Conservation (phyloP, 1,140 invertebrate genomes). For the Periplaneta americana region DNA sequence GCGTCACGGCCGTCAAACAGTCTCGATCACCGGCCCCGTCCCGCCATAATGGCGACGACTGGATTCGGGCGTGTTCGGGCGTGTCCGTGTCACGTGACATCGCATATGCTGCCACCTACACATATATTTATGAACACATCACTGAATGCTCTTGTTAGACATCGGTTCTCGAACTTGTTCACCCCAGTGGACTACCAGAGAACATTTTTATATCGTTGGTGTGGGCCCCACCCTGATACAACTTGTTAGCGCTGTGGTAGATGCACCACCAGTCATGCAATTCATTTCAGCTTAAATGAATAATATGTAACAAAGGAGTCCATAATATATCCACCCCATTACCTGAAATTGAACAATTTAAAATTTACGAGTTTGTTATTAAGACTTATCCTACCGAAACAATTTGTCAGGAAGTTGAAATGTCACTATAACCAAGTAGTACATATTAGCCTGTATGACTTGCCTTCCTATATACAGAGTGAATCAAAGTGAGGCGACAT, state of each 20-base stretch:
- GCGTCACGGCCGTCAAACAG: neutral
- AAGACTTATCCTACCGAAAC: too few relatives aligned
- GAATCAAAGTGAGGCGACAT: too few relatives aligned
- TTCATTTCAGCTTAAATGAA: neutral
- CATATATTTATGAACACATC: neutral
- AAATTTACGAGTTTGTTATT: too few relatives aligned
- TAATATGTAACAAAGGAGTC: neutral
- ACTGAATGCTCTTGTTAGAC: neutral
- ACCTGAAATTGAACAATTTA: too few relatives aligned
- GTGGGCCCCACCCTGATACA: neutral
- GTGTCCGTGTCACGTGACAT: neutral
- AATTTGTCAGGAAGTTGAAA: too few relatives aligned
- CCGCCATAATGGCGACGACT: neutral
- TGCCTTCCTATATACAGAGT: too few relatives aligned
- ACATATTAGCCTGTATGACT: too few relatives aligned
- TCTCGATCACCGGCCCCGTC: neutral
- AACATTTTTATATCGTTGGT: neutral
- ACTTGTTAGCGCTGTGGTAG: neutral
- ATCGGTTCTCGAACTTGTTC: neutral
- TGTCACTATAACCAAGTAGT: too few relatives aligned
- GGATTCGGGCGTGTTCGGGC: neutral
- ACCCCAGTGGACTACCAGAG: neutral
- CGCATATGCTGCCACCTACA: neutral
- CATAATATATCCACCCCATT: neutral
- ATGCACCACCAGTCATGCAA: neutral